Percentiles rank a stretch among this genome's conserved stretches.
phyloP scores from a whole-genome alignment of 2,888 invertebrate species.

The Ectobius pallidus region DNA sequence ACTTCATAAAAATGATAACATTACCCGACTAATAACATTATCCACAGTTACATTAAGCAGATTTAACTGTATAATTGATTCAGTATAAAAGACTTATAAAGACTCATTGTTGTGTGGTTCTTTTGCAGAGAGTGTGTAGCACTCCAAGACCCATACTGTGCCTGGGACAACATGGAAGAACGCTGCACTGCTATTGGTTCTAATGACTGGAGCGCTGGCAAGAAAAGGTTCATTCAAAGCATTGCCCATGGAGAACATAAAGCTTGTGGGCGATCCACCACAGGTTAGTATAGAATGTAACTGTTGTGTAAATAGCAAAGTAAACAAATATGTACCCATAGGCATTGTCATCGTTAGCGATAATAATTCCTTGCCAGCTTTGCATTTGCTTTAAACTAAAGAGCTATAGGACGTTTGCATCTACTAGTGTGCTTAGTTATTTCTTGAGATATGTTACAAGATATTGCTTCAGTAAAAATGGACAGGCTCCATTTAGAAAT shows the following conservation, averaged over 20 bases:
- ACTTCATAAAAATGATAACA: too few species aligned
- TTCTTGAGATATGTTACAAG: neutral
- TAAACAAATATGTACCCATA: neutral
- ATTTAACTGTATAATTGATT: too few species aligned
- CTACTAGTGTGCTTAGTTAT: constrained; percentile 4
- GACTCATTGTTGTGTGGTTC: too few species aligned
- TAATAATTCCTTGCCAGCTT: neutral
- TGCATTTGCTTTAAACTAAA: constrained; percentile 10
- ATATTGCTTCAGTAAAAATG: neutral
- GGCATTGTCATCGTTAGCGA: neutral
- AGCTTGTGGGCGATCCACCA: constrained; percentile 54
- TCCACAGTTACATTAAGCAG: too few species aligned
- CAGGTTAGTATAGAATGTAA: constrained; percentile 43
- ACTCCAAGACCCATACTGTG: constrained; percentile 96
- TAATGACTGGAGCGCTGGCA: constrained; percentile 64
- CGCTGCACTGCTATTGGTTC: constrained; percentile 62
- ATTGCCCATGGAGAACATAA: constrained; percentile 71
- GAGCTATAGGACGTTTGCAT: neutral
- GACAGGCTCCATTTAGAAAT: too few species aligned
- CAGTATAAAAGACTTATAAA: too few species aligned
- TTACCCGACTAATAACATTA: too few species aligned
- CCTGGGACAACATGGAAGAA: constrained; percentile 78
- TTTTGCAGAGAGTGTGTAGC: constrained; percentile 86
- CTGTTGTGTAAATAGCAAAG: neutral
- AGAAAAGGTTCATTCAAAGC: constrained; percentile 72